A percentile compares a stretch with the other conserved stretches of the same genome.
Evolutionary conservation across 2,888 invertebrate species (phyloP).

Genomic region (Clanis bilineata): DNA sequence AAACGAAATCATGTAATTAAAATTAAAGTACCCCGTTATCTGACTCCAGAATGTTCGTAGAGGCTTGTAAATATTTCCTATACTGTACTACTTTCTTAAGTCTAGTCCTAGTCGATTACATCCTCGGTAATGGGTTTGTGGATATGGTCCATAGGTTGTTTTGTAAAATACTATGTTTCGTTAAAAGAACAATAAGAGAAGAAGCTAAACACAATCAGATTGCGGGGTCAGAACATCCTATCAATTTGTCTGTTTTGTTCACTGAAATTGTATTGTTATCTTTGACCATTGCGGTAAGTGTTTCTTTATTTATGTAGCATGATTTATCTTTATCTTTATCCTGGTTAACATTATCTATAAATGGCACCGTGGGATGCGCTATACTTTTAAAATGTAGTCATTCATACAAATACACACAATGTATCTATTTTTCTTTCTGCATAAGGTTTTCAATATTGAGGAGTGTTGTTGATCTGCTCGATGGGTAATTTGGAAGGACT

Average conservation of each 20-base stretch:
- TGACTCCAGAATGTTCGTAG: conserved; percentile 41
- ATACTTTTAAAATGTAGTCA: no score
- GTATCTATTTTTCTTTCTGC: no score
- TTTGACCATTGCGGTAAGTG: conserved; percentile 54
- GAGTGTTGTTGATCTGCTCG: no score
- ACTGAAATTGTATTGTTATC: conserved; percentile 52
- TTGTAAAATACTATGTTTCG: conserved; percentile 51
- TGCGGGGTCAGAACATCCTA: conserved; percentile 32
- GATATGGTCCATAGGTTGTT: conserved; percentile 43
- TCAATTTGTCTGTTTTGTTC: conserved; percentile 48
- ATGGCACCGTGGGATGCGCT: no score
- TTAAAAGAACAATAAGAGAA: conserved; percentile 48
- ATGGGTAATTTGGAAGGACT: no score
- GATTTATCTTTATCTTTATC: no score
- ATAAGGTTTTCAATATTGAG: no score
- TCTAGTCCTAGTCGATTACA: conserved; percentile 53
- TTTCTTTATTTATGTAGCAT: neutral
- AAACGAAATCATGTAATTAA: conserved; percentile 30
- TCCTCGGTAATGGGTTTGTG: conserved; percentile 60
- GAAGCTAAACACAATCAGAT: conserved; percentile 39
- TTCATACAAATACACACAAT: no score
- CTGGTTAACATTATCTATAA: no score
- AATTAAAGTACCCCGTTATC: conserved; percentile 16
- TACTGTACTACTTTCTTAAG: conserved; percentile 46
- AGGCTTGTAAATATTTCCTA: conserved; percentile 32